phyloP scores from a whole-genome alignment of 53 echinoderm and acorn worm species.

The Zoroaster sp. region DNA sequence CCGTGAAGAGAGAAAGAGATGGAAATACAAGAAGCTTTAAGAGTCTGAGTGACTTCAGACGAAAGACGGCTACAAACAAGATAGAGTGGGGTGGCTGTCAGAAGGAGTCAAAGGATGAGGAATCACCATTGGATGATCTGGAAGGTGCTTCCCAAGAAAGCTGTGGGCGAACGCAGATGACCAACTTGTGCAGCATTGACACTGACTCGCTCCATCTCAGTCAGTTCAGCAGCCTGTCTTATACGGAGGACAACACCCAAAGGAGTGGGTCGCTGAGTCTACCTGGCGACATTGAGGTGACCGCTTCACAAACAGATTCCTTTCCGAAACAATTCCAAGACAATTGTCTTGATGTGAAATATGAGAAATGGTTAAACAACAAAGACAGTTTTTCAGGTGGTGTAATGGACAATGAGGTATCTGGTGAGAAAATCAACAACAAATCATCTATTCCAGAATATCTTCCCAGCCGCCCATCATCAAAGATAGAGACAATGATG shows the following conservation, averaged over 20 bases:
- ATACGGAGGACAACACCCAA: background rate
- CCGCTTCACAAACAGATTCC: background rate
- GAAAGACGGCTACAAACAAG: background rate
- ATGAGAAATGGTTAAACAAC: background rate
- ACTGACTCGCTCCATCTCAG: slow-evolving; percentile 31
- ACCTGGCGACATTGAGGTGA: background rate
- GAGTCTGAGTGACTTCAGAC: slow-evolving; percentile 31
- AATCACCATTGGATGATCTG: background rate
- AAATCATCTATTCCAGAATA: background rate
- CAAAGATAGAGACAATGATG: background rate
- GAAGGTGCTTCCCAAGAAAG: background rate
- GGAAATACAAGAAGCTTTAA: background rate
- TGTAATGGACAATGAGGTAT: background rate
- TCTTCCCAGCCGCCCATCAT: background rate
- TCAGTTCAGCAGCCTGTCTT: slow-evolving; percentile 10
- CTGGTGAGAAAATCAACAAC: background rate
- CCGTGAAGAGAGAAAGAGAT: background rate
- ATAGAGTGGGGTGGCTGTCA: background rate
- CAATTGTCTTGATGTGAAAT: background rate
- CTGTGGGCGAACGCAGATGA: slow-evolving; percentile 6
- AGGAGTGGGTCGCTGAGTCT: background rate
- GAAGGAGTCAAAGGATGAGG: background rate
- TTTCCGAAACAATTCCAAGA: background rate
- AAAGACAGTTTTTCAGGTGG: background rate
- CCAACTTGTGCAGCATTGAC: slow-evolving; percentile 54